These are phyloP conservation scores for Cheirogaleus medius DNA, from an alignment of 2,113 vertebrate species.

Conservation along the genomic window DNA sequence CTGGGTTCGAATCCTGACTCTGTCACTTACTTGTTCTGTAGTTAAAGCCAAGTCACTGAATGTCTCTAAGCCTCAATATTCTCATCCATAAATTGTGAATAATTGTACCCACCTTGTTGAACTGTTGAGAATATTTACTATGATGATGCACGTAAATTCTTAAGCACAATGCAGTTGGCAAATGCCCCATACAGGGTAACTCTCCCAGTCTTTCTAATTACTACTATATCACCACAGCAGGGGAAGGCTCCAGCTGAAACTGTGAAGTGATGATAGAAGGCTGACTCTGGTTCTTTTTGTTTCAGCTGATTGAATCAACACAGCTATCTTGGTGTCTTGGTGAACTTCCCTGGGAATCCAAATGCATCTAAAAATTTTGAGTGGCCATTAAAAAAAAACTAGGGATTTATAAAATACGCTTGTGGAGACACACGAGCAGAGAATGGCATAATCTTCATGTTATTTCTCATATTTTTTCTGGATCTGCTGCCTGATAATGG, in stretches of 20 bases:
- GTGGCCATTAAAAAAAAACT: background rate
- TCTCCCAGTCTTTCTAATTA: background rate
- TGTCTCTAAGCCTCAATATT: background rate
- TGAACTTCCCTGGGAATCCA: background rate
- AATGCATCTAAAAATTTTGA: background rate
- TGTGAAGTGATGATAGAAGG: background rate
- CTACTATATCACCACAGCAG: background rate
- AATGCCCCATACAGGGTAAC: background rate
- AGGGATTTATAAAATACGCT: conserved; percentile 16
- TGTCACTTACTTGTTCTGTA: background rate
- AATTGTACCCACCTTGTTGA: background rate
- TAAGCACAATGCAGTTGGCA: background rate
- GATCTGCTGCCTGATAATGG: background rate
- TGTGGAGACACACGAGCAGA: background rate
- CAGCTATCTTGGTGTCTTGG: background rate
- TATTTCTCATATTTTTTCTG: background rate
- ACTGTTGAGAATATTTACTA: background rate
- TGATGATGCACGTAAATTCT: background rate
- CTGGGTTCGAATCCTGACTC: background rate
- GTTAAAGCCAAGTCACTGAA: background rate
- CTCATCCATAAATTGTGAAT: background rate
- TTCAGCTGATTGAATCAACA: conserved; percentile 23
- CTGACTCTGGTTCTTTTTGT: conserved; percentile 6
- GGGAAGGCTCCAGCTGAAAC: background rate
- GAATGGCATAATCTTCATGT: background rate